Evolutionary conservation across 2,113 vertebrate genomes (phyloP).

Genomic region (Ramphastos sulfuratus): DNA sequence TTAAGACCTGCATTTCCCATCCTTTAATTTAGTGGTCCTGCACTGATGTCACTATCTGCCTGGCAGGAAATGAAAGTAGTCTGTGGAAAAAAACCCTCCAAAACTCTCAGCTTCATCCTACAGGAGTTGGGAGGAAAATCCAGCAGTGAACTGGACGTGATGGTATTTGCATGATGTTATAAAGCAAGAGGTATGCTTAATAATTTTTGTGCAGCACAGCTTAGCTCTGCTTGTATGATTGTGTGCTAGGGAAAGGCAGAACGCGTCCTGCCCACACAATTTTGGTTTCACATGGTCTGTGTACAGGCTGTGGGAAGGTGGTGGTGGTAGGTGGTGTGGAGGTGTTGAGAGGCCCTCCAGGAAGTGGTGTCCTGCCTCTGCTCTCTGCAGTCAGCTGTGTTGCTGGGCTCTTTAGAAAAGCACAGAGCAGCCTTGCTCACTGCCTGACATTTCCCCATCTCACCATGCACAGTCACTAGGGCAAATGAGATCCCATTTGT

Average conservation of each 20-base stretch:
- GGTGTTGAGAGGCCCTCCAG: neutral
- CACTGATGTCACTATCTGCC: neutral
- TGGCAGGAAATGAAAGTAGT: neutral
- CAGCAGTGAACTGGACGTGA: neutral
- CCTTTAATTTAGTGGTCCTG: neutral
- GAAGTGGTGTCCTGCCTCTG: neutral
- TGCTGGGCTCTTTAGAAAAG: neutral
- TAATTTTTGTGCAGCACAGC: neutral
- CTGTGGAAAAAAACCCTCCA: neutral
- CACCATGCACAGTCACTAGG: rapidly evolving
- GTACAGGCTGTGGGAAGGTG: neutral
- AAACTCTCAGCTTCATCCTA: neutral
- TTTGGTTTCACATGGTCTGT: neutral
- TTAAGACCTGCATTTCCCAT: neutral
- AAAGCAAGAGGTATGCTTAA: neutral
- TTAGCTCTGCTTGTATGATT: neutral
- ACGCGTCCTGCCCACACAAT: rapidly evolving
- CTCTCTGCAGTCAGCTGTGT: neutral
- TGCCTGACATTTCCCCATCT: neutral
- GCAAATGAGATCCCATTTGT: neutral
- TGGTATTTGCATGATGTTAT: neutral
- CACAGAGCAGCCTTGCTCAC: neutral
- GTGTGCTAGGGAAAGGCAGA: neutral
- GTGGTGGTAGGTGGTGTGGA: neutral
- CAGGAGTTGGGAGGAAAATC: neutral